These are phyloP conservation scores for Antheraea mylitta DNA, from an alignment of 1,140 invertebrate genomes.

Conservation along the genomic window DNA sequence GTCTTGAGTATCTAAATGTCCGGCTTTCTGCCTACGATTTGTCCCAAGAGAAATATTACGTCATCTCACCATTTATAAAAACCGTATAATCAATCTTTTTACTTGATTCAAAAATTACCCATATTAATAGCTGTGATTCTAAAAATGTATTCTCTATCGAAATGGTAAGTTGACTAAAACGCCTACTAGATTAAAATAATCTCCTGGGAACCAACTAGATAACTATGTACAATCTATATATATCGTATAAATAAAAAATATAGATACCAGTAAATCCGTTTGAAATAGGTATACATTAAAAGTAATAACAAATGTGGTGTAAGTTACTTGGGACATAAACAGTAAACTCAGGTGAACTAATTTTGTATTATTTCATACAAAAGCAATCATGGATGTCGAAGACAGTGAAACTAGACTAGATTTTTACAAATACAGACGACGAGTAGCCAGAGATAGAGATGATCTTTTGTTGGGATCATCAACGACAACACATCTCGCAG, in stretches of 20 bases:
- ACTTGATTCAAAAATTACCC: no score
- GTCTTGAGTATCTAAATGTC: constrained; percentile 51
- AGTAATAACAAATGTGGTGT: no score
- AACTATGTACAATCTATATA: not conserved
- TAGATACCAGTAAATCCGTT: no score
- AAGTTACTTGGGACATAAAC: not conserved
- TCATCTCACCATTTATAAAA: constrained; percentile 35
- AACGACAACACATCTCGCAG: constrained; percentile 21
- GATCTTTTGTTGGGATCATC: constrained; percentile 29
- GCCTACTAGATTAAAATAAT: not conserved
- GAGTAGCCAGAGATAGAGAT: constrained; percentile 38
- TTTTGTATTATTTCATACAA: not conserved
- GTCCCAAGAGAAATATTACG: constrained; percentile 58
- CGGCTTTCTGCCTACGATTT: constrained; percentile 61
- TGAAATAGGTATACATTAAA: no score
- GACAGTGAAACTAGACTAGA: constrained; percentile 32
- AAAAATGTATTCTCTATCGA: not conserved
- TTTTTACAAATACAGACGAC: constrained; percentile 56
- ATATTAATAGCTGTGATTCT: no score
- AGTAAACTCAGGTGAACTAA: not conserved
- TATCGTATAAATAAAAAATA: no score
- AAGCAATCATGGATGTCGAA: constrained; percentile 8
- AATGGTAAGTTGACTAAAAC: not conserved
- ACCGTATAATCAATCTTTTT: not conserved
- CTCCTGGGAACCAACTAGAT: not conserved